Evolutionary conservation across 2,888 invertebrate genomes (phyloP).

Genomic region (Siphlonurus alternatus): DNA sequence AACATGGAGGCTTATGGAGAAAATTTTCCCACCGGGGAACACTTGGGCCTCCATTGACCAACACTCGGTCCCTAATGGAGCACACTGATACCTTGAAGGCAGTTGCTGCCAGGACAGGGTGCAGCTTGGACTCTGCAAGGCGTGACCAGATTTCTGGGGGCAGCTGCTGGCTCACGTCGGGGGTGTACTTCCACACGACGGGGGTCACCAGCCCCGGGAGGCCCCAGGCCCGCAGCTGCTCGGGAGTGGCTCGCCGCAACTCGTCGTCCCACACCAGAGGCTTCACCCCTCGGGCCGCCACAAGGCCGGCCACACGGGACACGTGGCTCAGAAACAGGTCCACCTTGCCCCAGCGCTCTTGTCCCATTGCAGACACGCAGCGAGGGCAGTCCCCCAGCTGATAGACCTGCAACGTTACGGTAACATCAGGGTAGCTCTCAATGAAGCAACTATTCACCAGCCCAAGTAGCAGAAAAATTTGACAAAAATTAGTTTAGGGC

Average conservation of each 20-base stretch:
- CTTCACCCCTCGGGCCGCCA: conserved; percentile 15
- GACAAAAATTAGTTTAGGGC: no score
- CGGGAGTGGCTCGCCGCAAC: conserved; percentile 25
- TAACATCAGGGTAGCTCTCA: no score
- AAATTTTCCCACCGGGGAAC: background rate
- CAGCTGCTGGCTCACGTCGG: conserved; percentile 21
- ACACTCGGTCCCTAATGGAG: no score
- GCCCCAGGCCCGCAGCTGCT: conserved; percentile 21
- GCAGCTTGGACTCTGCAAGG: conserved; percentile 24
- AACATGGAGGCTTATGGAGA: background rate
- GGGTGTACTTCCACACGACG: conserved; percentile 35
- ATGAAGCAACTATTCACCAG: no score
- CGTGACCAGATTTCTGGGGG: conserved; percentile 22
- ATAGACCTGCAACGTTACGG: conserved; percentile 16
- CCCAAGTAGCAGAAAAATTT: no score
- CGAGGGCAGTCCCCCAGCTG: conserved; percentile 23
- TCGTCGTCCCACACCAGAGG: conserved; percentile 38
- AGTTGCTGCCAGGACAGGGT: conserved; percentile 31
- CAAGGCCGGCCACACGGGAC: conserved; percentile 26
- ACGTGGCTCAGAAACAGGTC: conserved; percentile 46
- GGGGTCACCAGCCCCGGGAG: conserved; percentile 31
- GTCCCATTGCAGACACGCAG: conserved; percentile 18
- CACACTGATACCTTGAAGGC: conserved; percentile 28
- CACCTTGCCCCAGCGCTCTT: conserved; percentile 29
- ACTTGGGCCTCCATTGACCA: background rate